A percentile compares a stretch with the other conserved stretches of the same genome.
Evolutionary conservation across 2,888 invertebrate genomes (phyloP).

Genomic region (Cephonodes hylas): DNA sequence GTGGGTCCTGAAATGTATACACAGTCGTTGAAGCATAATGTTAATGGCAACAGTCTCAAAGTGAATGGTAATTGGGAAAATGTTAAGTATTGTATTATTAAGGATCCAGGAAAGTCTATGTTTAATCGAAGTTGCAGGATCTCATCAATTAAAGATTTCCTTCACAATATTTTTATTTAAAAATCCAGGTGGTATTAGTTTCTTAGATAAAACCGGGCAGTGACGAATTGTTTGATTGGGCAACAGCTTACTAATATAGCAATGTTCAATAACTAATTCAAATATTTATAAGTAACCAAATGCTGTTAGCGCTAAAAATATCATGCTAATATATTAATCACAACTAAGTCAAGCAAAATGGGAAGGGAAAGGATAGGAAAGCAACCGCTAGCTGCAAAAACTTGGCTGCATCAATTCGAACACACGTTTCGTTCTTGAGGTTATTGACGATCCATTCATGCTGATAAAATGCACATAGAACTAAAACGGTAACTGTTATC

Average conservation of each 20-base stretch:
- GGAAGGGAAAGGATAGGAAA: conserved; percentile 39
- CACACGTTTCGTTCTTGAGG: conserved; percentile 53
- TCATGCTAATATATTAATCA: conserved; percentile 50
- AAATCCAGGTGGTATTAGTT: neutral
- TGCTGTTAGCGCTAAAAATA: conserved; percentile 57
- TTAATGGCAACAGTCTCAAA: no score
- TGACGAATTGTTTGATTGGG: neutral
- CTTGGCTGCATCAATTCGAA: conserved; percentile 39
- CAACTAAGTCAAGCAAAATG: conserved; percentile 39
- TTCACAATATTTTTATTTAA: neutral
- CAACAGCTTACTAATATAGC: neutral
- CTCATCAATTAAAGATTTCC: no score
- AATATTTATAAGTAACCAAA: neutral
- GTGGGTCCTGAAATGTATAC: conserved; percentile 55
- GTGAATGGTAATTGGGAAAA: no score
- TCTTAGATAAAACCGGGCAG: neutral
- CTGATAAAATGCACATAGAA: conserved; percentile 70
- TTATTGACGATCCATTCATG: conserved; percentile 69
- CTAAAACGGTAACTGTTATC: conserved; percentile 67
- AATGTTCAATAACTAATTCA: neutral
- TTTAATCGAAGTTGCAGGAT: no score
- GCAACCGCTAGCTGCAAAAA: conserved; percentile 37
- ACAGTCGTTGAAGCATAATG: neutral
- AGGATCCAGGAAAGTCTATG: no score
- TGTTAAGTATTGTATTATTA: no score